Evolutionary conservation across 2,888 invertebrate species (phyloP), one percentile per base, ranked within the genome.

Genomic region (Acleris literana): DNA sequence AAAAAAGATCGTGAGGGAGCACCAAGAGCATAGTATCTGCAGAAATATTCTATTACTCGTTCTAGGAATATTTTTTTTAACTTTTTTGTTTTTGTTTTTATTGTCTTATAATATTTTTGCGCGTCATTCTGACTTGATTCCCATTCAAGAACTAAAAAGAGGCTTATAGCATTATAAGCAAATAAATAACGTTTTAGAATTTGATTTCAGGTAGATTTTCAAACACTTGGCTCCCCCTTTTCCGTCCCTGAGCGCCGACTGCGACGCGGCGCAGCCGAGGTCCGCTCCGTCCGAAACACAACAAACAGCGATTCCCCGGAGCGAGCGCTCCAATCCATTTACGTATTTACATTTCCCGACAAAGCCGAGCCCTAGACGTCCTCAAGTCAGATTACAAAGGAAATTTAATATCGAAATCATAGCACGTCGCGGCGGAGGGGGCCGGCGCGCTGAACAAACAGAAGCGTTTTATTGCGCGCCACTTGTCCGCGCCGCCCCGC

Each of bases 401-500:
- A 55, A 65, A 65, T 56, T 46, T 55, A 52, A 65, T 65, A 65
- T 61, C 65, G 51, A 44, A 65, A 65, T 65, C 65, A 61, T 65
- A 61, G 51, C 65, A 61, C 39, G 53, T 55, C 56, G 29, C 46
- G 22, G 11, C 22, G 57, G 44, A 5, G n/a, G 16, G 9, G 7
- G n/a, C 22, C 48, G 48, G 18, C 48, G 18, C 17, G 56, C 20
- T 59, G 48, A 51, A 51, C 49, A 51, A 60, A 65, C 33, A 65
- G 54, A 33, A 17, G 22, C 22, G 56, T 25, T 46, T 64, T 59
- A 59, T 64, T 63, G 46, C 18, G 51, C 63, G 17, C 52, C 63
- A 63, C 63, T 63, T 57, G 58, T 39, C 54, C 51, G 55, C 25
- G 18, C 46, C 57, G 7, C 46, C 43, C 55, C 16, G 43, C 51